These are phyloP conservation scores for Drosophila littoralis DNA, from an alignment of 1,140 invertebrate species.

Conservation along the genomic window DNA sequence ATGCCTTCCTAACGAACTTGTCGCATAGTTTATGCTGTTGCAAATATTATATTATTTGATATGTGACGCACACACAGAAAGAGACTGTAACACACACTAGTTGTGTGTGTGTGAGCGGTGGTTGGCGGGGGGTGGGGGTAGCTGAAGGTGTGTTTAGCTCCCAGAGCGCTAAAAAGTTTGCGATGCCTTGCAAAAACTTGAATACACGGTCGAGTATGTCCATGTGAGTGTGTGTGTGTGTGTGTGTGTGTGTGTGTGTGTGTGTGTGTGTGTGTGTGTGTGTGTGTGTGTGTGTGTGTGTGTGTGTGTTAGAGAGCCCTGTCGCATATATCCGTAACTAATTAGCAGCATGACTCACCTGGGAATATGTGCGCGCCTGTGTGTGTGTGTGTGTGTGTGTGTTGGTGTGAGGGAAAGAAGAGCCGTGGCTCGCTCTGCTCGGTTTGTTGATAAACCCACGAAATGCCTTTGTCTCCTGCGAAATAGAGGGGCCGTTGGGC, in stretches of 20 bases:
- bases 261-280: constrained; percentile 10
- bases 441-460: constrained; percentile 55
- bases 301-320: constrained; percentile 30
- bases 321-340: constrained; percentile 77
- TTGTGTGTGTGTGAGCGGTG: not conserved
- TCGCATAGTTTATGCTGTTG: constrained; percentile 55
- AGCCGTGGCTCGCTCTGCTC: constrained; percentile 25
- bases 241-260: constrained; percentile 24
- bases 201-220: constrained; percentile 13
- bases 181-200: constrained; percentile 43
- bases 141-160: constrained; percentile 24
- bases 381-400: not conserved
- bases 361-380: constrained; percentile 37
- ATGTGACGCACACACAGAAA: constrained; percentile 26
- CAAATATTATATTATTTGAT: constrained; percentile 72
- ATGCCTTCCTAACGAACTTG: constrained; percentile 48
- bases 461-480: constrained; percentile 61
- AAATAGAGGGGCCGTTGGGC: not conserved
- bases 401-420: not conserved
- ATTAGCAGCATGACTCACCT: constrained; percentile 78
- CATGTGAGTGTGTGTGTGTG: constrained; percentile 4
- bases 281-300: constrained; percentile 9
- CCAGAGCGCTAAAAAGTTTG: constrained; percentile 58
- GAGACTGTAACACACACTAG: not conserved
- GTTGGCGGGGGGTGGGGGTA: not conserved